Base-by-base conservation (phyloP, 2,888 invertebrate genomes). In the Amitus sp. region DNA sequence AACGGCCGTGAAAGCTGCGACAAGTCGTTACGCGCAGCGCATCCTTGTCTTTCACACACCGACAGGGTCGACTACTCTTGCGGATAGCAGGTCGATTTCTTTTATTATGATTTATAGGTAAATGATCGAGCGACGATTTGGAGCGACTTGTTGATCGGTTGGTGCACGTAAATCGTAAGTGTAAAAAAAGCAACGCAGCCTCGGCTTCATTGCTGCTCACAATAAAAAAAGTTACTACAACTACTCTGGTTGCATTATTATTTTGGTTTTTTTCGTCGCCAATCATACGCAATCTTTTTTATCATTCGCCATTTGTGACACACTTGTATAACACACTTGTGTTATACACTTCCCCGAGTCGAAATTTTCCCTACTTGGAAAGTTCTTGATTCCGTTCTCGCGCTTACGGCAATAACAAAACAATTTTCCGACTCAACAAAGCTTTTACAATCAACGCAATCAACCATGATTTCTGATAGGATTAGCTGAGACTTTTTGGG, bases 31-130 rank as follows among this genome's bases (percentile, higher is more conserved):
- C 54, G 66, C 68, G 68, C 66, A 66, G 65, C 63, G 68, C 73
- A 74, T 74, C 75, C 71, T 67, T 76, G 57, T 59, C 61, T 53
- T 57, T 12, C 15, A 2, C 13, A 3, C 23, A 23, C 23, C 50
- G 12, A 30, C 20, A 47, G 19, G 42, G 47, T 51, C 53, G 52
- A 56, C 39, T 43, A 39, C 39, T 62, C 46, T 48, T 37, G 40
- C n/a, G 40, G 15, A 39, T 18, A 17, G 15, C 18, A 17, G 15
- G 39, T 39, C 39, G 45, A 62, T 46, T 56, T 62, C 52, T 18
- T 19, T 52, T 51, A 19, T 62, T n/a, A n/a, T 30, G 30, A 6
- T 30, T 30, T 30, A 3, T n/a, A 2, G 30, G 30, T 30, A 2
- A 30, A 10, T 30, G 10, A 30, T 30, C n/a, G n/a, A 30, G 6